Conservation (phyloP, 2,797 vertebrate genomes). For the Tokudaia tokunoshimensis region DNA sequence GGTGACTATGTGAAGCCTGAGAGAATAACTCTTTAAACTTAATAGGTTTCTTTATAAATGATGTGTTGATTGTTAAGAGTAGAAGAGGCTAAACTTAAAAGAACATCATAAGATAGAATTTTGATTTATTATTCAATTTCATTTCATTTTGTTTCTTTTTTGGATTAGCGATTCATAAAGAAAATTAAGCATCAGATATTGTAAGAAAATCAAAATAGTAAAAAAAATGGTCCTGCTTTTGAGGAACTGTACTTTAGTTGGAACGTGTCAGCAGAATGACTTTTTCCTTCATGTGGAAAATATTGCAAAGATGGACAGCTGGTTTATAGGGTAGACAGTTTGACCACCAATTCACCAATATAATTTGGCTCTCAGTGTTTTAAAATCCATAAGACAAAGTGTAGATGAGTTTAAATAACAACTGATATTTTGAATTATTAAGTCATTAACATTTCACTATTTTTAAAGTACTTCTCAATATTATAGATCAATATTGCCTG, state of each 20-base stretch:
- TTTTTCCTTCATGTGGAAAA: not conserved
- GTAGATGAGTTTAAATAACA: not conserved
- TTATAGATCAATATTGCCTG: not conserved
- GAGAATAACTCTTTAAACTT: constrained; percentile 7
- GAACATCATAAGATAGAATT: not conserved
- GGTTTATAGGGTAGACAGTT: not conserved
- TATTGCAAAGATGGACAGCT: not conserved
- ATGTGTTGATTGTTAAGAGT: not conserved
- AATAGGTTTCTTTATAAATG: not conserved
- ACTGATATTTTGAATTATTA: not conserved
- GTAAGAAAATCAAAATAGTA: not conserved
- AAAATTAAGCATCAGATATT: not conserved
- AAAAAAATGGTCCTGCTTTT: not conserved
- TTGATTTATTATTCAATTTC: not conserved
- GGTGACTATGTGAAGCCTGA: not conserved
- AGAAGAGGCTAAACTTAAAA: not conserved
- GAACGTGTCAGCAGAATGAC: not conserved
- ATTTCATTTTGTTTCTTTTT: constrained; percentile 44
- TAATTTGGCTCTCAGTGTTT: constrained; percentile 11
- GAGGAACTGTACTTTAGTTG: not conserved
- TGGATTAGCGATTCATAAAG: not conserved
- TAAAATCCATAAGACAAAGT: constrained; percentile 25
- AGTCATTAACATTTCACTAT: not conserved
- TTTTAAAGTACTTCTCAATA: constrained; percentile 38
- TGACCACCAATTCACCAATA: not conserved